These are phyloP conservation scores for Cherax destructor DNA, from an alignment of 1,140 invertebrate species.

Conservation along the genomic window DNA sequence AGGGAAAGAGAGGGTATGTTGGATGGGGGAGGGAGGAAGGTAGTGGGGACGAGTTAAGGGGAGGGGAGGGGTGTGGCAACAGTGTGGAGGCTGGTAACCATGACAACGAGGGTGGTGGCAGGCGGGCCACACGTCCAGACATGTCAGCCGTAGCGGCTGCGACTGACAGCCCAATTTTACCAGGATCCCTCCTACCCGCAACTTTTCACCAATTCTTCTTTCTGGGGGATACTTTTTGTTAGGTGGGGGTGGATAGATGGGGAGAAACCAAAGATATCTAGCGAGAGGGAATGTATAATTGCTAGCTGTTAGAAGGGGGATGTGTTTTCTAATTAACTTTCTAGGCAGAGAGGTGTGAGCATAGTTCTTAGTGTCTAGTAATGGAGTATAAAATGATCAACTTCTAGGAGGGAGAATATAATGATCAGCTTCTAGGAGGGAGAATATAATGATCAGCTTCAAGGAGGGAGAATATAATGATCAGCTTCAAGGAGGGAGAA, in stretches of 20 bases:
- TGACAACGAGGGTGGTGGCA: constrained; percentile 60
- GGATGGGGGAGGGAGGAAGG: neutral
- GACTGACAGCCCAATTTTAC: constrained; percentile 67
- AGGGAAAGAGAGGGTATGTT: neutral
- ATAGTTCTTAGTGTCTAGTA: too few species aligned
- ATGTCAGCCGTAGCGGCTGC: constrained; percentile 62
- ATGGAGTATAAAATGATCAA: too few species aligned
- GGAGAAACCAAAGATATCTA: neutral
- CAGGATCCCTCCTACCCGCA: constrained; percentile 61
- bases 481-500: too few species aligned
- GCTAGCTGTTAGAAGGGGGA: too few species aligned
- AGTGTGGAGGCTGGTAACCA: constrained; percentile 54
- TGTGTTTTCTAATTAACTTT: too few species aligned
- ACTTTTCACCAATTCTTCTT: constrained; percentile 68
- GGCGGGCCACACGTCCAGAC: constrained; percentile 65
- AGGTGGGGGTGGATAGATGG: neutral
- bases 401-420: too few species aligned
- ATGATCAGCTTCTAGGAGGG: too few species aligned
- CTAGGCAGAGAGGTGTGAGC: too few species aligned
- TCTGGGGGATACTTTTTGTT: neutral
- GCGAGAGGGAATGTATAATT: too few species aligned
- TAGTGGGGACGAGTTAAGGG: neutral
- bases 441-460: too few species aligned
- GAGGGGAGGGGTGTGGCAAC: constrained; percentile 18
- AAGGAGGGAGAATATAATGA: too few species aligned